Evolutionary conservation across 37 sponge, comb jelly and placozoan species (phyloP).

Genomic region (Bolinopsis microptera): DNA sequence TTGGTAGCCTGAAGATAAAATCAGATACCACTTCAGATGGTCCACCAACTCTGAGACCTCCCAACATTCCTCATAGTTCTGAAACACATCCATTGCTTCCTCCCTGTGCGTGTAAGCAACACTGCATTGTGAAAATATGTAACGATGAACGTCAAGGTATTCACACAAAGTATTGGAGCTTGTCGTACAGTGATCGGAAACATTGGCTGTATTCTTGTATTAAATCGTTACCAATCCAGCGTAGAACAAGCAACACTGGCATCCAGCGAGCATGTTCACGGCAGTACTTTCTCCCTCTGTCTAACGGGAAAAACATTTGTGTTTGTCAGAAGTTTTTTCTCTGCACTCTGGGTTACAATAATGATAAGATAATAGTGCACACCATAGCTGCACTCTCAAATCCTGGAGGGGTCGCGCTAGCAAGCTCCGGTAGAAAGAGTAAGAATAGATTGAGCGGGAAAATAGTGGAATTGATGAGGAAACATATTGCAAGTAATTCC

Average conservation of each 20-base stretch:
- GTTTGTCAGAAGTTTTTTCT: conserved; percentile 36
- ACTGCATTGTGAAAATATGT: not conserved
- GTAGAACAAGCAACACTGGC: not conserved
- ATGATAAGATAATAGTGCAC: not conserved
- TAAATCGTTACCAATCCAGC: not conserved
- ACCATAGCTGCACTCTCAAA: not conserved
- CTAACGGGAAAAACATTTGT: not conserved
- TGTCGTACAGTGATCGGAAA: not conserved
- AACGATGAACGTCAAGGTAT: not conserved
- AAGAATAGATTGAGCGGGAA: not conserved
- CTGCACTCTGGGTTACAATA: not conserved
- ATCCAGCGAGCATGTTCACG: not conserved
- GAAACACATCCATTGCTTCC: not conserved
- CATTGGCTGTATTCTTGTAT: not conserved
- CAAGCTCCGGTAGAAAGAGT: not conserved
- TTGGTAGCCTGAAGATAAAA: not conserved
- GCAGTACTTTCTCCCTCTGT: not conserved
- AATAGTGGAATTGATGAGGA: not conserved
- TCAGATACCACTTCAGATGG: not conserved
- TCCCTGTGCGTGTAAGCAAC: not conserved
- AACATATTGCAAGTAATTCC: not conserved
- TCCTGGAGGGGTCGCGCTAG: not conserved
- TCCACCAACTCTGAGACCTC: not conserved
- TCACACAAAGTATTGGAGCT: not conserved
- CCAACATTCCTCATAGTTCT: not conserved